Evolutionary conservation across 2,797 vertebrate genomes (phyloP), one percentile per base, ranked within the genome.

Genomic region (Denticeps clupeoides): DNA sequence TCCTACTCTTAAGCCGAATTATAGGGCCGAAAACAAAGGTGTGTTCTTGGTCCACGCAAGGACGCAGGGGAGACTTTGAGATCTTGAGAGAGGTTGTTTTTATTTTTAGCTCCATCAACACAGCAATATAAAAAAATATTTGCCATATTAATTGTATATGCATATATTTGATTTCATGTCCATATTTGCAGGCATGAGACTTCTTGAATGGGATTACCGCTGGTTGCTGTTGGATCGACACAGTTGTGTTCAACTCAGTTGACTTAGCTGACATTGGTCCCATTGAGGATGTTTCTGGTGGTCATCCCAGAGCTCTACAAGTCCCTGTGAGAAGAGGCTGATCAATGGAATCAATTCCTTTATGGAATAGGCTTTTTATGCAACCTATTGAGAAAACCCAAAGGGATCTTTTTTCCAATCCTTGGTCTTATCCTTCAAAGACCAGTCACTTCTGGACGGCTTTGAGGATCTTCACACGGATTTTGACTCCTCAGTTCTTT

Each of bases 11-110:
- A 61, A 62, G 55, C 54, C 42, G 58, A 65, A 63, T 67, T 60
- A 69, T 35, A 35, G 53, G 58, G 49, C 53, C 51, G 65, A 65
- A 64, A 73, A 75, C 67, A 65, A 62, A 60, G 57, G 56, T 58
- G 59, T 41, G 50, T 53, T 65, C 65, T 53, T 28, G 35, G 50
- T 48, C 35, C 19, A 7, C n/a, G 55, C 41, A 23, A 55, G 41
- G 49, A 49, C 56, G 42, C 45, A 52, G 41, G 38, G 42, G 41
- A 42, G 40, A 41, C 22, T 41, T 45, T 19, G 35, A 42, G 11
- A 25, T 25, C 29, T 37, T 27, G 21, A 31, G 32, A 46, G 46
- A 21, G 41, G 51, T 47, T 13, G 27, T 19, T 11, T n/a, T 7
- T n/a, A 26, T 35, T 22, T 32, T 13, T n/a, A 16, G 16, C n/a